Conservation (phyloP, 2,797 vertebrate genomes). For the Poecile montanus region DNA sequence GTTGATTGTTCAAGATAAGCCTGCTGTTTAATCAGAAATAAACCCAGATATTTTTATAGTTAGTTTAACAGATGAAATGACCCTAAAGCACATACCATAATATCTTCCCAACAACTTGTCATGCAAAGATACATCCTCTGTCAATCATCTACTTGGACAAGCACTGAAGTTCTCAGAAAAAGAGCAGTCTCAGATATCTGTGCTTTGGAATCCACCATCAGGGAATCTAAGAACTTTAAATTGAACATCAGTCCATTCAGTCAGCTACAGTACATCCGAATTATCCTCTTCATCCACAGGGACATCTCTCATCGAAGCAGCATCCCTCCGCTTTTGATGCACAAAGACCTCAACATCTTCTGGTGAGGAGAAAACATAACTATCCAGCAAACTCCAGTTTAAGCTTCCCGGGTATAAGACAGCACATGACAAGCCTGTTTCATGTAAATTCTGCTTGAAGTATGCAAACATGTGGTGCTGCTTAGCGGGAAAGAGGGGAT, state of each 20-base stretch:
- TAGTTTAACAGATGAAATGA: constrained; percentile 46
- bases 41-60: constrained; percentile 9
- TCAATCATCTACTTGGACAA: constrained; percentile 63
- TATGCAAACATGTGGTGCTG: constrained; percentile 68
- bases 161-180: constrained; percentile 70
- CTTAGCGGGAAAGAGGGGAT: constrained; percentile 73
- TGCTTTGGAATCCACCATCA: constrained; percentile 69
- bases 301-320: constrained; percentile 78
- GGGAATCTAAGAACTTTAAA: constrained; percentile 70
- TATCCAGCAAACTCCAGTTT: constrained; percentile 77
- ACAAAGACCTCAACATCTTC: constrained; percentile 81
- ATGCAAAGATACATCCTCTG: constrained; percentile 53
- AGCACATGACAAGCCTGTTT: constrained; percentile 75
- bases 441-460: constrained; percentile 73
- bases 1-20: constrained; percentile 57
- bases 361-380: constrained; percentile 81
- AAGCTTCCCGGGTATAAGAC: constrained; percentile 74
- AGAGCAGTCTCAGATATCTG: constrained; percentile 60
- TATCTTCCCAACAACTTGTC: constrained; percentile 58
- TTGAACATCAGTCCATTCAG: constrained; percentile 78
- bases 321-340: constrained; percentile 80
- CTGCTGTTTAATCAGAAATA: constrained; percentile 55
- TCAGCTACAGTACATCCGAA: constrained; percentile 80
- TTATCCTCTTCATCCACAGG: constrained; percentile 84
- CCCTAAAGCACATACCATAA: constrained; percentile 18